These are phyloP conservation scores for Caenorhabditis sp. DNA, from an alignment of 2,888 invertebrate genomes.

Conservation along the genomic window DNA sequence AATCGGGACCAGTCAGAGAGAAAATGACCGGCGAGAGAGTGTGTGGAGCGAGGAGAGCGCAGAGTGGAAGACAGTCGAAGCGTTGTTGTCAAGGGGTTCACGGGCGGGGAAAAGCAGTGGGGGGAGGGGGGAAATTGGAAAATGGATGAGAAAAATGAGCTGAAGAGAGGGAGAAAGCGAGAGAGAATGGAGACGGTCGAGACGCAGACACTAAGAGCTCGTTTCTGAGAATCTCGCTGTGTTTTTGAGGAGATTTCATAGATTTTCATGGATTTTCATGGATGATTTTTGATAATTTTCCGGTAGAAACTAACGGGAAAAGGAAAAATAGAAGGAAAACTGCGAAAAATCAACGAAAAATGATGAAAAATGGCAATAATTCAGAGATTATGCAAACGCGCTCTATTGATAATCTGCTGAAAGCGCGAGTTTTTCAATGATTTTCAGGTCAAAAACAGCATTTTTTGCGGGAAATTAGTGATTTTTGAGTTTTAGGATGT, in stretches of 20 bases:
- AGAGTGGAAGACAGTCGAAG: background rate
- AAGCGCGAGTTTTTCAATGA: too few species aligned
- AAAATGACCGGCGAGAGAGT: background rate
- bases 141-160: background rate
- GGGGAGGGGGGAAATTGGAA: background rate
- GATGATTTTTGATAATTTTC: background rate
- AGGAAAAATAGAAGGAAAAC: too few species aligned
- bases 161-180: background rate
- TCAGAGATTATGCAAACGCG: too few species aligned
- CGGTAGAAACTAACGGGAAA: too few species aligned
- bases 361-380: too few species aligned
- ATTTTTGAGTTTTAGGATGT: too few species aligned
- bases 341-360: too few species aligned
- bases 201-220: background rate
- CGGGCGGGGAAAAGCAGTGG: background rate
- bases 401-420: too few species aligned
- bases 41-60: background rate
- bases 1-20: constrained; percentile 8
- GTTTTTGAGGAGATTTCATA: too few species aligned
- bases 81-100: constrained; percentile 3
- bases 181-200: too few species aligned
- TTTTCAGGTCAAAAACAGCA: too few species aligned
- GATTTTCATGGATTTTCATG: background rate
- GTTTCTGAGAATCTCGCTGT: background rate
- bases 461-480: too few species aligned